Evolutionary conservation across 2,888 invertebrate species (phyloP), one percentile per base, ranked within the genome.

Genomic region (Hydriomena furcata): DNA sequence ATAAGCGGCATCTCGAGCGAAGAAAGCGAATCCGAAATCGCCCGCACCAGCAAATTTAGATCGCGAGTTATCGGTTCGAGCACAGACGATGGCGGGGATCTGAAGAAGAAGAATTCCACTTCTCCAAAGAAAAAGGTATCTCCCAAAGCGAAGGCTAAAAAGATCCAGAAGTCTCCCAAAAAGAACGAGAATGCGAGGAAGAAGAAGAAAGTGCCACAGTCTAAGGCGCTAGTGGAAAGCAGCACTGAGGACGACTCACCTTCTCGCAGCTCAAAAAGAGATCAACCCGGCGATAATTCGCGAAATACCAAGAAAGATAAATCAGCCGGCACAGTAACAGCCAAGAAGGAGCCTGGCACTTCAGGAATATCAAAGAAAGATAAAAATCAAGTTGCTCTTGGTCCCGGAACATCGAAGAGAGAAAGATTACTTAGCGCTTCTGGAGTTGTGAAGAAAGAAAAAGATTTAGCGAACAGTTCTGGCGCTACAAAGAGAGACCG

Each of bases 1-100:
- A 94, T 93, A 65, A 94, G 94, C 70, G 93, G 94, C 1, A 65
- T 91, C 13, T 91, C 91, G 1, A 91, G 91, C 65, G 91, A 90
- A 52, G 91, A 91, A 58, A 91, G 91, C 60, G 82, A 82, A 24
- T 73, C 81, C 0, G 91, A 91, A 52, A 77, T 82, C 21, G 67
- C 73, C 44, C 79, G 84, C 1, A 52, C 76, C 17, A 71, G 72
- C 28, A 77, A 77, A 61, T 79, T 76, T 61, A 79, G 86, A n/a
- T 75, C 79, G 32, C 76, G 82, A 48, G 71, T 84, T 24, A 80
- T 87, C 51, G 87, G 91, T 20, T 92, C 93, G 3, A 93, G 92
- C 60, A 92, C 92, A 3, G 93, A 93, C 51, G 92, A 93, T 8
- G 92, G 94, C 17, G 71, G 63, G 7, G 55, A 57, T 1, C 12